Base-by-base conservation (phyloP, 2,113 vertebrate genomes). In the Bubo bubo region DNA sequence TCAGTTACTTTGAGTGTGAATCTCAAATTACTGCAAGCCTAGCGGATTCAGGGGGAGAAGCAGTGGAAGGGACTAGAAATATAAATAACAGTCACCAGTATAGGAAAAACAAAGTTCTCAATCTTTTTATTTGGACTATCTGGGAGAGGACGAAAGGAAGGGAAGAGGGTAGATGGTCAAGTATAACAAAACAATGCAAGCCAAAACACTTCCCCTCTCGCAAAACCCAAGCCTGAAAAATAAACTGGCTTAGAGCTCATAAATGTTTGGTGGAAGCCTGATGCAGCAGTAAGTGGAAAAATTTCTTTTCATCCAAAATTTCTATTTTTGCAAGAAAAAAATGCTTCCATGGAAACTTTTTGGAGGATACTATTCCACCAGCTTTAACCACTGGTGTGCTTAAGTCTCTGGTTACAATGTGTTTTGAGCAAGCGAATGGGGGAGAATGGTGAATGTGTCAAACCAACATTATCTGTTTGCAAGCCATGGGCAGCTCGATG, bases 11-110 rank as follows among this genome's bases (percentile, higher is more conserved):
- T 21, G 74, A 93, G 74, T 76, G 92, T 68, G 92, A 94, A 93
- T 96, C 96, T 97, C 96, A 94, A 79, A 95, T 97, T 96, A 96
- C 96, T 96, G 96, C 96, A 89, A 70, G 91, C 56, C 62, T 45
- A 53, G 95, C 45, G 0, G 58, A 88, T 95, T 91, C 58, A 50
- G n/a, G 59, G 73, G 60, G 60, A 90, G 37, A 90, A 81, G 64
- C 68, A 30, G 37, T 77, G 80, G 55, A 91, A 96, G 14, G 58
- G 47, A n/a, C 89, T 76, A 47, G 95, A 73, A 96, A 93, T 79
- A 91, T 49, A 93, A 96, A 90, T 49, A 91, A 89, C 45, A 64
- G 49, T 22, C 56, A 43, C 60, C 39, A 72, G 60, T 20, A 16
- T 2, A 63, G 18, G 72, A 5, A 82, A 64, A 75, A 72, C 37